Evolutionary conservation across 2,113 vertebrate genomes (phyloP).

Genomic region (Scortum barcoo): DNA sequence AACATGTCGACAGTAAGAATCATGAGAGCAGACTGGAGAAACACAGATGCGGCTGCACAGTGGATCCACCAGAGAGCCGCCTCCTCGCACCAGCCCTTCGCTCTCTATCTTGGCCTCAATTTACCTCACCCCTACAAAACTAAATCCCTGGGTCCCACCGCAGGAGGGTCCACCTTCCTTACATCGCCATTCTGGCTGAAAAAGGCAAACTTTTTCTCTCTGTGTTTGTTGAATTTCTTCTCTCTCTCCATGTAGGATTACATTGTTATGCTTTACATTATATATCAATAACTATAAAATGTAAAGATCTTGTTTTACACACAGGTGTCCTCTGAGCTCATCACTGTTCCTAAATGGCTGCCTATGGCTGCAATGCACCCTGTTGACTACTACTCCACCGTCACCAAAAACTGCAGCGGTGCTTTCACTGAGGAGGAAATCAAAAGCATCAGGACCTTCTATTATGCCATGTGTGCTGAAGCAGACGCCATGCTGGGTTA

Average conservation of each 20-base stretch:
- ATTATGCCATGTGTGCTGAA: constrained; percentile 99
- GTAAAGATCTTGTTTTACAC: constrained; percentile 23
- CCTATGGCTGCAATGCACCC: constrained; percentile 91
- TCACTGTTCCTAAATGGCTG: constrained; percentile 92
- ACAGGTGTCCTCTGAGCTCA: constrained; percentile 88
- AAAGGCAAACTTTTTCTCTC: constrained; percentile 82
- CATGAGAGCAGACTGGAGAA: constrained; percentile 90
- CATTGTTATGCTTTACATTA: neutral
- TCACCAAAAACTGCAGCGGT: constrained; percentile 96
- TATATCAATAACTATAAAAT: neutral
- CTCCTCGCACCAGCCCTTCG: constrained; percentile 86
- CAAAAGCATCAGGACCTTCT: constrained; percentile 90
- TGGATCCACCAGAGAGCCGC: constrained; percentile 89
- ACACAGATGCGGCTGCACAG: constrained; percentile 84
- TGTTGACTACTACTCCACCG: constrained; percentile 94
- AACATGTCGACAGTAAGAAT: constrained; percentile 86
- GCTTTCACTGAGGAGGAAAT: constrained; percentile 91
- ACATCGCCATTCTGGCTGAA: constrained; percentile 95
- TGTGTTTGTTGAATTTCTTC: neutral
- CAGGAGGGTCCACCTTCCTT: constrained; percentile 94
- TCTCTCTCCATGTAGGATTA: neutral
- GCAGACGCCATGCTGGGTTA: constrained; percentile 95
- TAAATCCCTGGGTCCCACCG: constrained; percentile 89
- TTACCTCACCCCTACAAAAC: constrained; percentile 95
- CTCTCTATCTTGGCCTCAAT: constrained; percentile 95